Conservation (phyloP, 2,113 vertebrate species). For the Cyprinus carpio region DNA sequence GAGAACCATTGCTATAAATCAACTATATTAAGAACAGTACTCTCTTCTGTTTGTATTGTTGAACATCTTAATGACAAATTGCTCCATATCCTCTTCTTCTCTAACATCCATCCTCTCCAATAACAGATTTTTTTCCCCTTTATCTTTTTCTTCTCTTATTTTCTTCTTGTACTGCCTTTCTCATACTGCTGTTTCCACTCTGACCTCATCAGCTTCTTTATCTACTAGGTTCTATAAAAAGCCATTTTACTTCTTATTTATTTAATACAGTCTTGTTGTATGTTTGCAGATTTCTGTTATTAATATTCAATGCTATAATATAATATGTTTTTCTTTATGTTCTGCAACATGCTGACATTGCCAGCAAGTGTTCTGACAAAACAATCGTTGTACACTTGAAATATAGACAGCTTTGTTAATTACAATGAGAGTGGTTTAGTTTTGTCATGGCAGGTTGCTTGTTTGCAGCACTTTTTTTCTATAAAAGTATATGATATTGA, state of each 20-base stretch:
- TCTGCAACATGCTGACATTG: neutral
- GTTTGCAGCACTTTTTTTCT: neutral
- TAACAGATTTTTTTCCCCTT: neutral
- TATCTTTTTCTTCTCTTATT: neutral
- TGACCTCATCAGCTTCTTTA: neutral
- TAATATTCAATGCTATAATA: neutral
- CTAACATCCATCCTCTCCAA: neutral
- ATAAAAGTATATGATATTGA: neutral
- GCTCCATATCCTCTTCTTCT: neutral
- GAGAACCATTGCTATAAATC: neutral
- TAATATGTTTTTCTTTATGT: neutral
- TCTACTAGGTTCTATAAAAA: neutral
- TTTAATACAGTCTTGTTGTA: neutral
- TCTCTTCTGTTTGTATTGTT: neutral
- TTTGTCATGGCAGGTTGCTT: neutral
- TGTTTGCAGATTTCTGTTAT: neutral
- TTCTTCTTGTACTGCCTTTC: neutral
- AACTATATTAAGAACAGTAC: neutral
- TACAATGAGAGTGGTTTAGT: neutral
- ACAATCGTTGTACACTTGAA: neutral
- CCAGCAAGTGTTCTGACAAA: neutral
- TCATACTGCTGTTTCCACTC: neutral
- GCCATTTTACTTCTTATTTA: neutral
- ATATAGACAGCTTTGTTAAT: neutral
- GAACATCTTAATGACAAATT: neutral